Evolutionary conservation across 1,140 invertebrate species (phyloP), one percentile per base, ranked within the genome.

Genomic region (Drosophila serrata): DNA sequence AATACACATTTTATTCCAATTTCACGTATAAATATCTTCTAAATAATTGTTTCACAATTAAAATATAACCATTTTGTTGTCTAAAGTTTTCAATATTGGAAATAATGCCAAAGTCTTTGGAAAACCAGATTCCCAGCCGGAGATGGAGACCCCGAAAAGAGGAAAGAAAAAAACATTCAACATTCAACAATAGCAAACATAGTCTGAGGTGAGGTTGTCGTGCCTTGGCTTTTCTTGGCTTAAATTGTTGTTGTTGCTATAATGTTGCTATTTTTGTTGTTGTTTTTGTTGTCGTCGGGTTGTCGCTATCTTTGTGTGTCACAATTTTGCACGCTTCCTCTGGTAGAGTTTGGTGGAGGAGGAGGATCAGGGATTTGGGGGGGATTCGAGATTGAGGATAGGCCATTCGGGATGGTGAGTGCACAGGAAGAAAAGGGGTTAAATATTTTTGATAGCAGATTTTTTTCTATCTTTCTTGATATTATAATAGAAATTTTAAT

Each of bases 301-400:
- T 67, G 73, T 72, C 81, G 75, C 78, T 90, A 87, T 87, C 82
- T 87, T 87, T 87, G 82, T 87, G 82, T 87, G 82, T 87, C 82
- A 86, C 82, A 79, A 77, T 82, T 87, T 87, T 87, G 82, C 82
- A 87, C 82, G 82, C 82, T 87, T 87, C 82, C 79, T 87, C 75
- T 68, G 69, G 46, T 56, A 48, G 43, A 45, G 64, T 17, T 15
- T 9, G 7, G 31, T 2, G 49, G 49, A 15, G 49, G 8, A 8
- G 12, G 49, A 15, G 49, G 8, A 8, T 7, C 12, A 6, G 49
- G 64, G 68, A 40, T 70, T 70, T 29, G n/a, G 39, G 12, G 12
- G 49, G 24, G 46, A 48, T 46, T 46, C 37, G 33, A 22, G 42
- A 53, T 33, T 17, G 49, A 24, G 62, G 56, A 22, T 53, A 35